Evolutionary conservation across 2,113 vertebrate species (phyloP), one percentile per base, ranked within the genome.

Genomic region (Bujurquina vittata): DNA sequence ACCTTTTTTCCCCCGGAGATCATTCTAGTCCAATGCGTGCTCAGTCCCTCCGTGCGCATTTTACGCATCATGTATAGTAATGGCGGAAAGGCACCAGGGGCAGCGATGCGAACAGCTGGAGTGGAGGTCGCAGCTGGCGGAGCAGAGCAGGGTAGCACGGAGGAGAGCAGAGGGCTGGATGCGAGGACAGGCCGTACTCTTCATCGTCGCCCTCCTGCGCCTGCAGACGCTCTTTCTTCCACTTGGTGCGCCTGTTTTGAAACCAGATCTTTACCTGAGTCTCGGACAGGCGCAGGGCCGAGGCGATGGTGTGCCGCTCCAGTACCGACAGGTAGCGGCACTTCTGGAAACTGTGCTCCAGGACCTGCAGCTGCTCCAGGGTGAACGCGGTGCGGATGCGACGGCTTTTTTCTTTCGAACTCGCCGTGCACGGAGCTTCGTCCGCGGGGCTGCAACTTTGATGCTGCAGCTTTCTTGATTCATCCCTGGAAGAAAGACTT

Each of bases 221-320:
- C 37, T 62, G 90, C 72, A 78, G 58, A 4, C 69, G 79, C 78
- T 95, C 96, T 88, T 95, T 96, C 91, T 95, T 96, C 96, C 96
- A 95, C 85, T 96, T 96, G 58, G 95, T 96, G 62, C 95, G 94
- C 1, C 96, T 63, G 93, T 96, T 96, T 92, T 96, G 96, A 43
- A 96, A 96, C 96, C 96, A 96, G 89, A 96, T 96, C 90, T 96
- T 96, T 18, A 96, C 95, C 90, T 96, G 96, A 0, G 94, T 96
- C 88, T 96, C 94, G 12, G 95, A 94, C 15, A 96, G 93, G 20
- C 62, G 72, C 31, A 96, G 91, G 4, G 91, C 91, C 0, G 91
- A 18, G 63, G 96, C 94, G 63, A 95, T 92, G 80, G 54, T 58
- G 81, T 95, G 92, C 1, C 96, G 94, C 89, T 96, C 95, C 61